phyloP scores from a whole-genome alignment of 1,140 invertebrate genomes.

The Babylonia areolata region DNA sequence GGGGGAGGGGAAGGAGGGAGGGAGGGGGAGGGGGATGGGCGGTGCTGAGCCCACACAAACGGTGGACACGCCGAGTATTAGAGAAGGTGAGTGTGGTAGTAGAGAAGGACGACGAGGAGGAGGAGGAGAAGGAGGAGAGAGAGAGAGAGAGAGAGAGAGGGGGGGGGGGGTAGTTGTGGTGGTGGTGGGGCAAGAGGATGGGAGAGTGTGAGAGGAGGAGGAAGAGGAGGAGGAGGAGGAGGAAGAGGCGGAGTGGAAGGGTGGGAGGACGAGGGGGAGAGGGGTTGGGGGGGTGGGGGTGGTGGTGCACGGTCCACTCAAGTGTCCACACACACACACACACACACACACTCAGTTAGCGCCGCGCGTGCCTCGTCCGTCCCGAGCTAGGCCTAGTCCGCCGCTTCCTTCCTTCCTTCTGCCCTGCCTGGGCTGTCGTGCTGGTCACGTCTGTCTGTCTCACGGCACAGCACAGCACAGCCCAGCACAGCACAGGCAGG shows the following conservation, averaged over 20 bases:
- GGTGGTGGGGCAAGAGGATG: too few species aligned
- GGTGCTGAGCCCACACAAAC: background rate
- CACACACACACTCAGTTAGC: background rate
- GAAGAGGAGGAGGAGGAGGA: background rate
- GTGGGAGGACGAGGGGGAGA: background rate
- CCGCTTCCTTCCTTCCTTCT: too few species aligned
- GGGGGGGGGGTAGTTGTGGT: too few species aligned
- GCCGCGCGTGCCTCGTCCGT: background rate
- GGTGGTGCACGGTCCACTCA: background rate
- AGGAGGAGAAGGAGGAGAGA: too few species aligned
- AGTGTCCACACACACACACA: slow-evolving; percentile 12
- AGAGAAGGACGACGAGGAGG: too few species aligned
- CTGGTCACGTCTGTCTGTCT: too few species aligned
- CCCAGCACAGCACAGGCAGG: too few species aligned
- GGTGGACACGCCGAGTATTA: too few species aligned
- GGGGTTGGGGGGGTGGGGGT: background rate
- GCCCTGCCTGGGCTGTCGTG: too few species aligned
- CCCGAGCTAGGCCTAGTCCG: too few species aligned
- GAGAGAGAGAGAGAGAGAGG: too few species aligned
- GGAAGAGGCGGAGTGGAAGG: background rate
- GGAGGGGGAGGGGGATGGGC: slow-evolving; percentile 21
- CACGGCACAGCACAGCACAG: too few species aligned
- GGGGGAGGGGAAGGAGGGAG: background rate
- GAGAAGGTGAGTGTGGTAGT: background rate
- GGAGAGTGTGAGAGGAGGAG: background rate